A percentile compares a stretch with the other conserved stretches of the same genome.
phyloP scores from a whole-genome alignment of 2,113 vertebrate species.

The Ammodramus savannarum region DNA sequence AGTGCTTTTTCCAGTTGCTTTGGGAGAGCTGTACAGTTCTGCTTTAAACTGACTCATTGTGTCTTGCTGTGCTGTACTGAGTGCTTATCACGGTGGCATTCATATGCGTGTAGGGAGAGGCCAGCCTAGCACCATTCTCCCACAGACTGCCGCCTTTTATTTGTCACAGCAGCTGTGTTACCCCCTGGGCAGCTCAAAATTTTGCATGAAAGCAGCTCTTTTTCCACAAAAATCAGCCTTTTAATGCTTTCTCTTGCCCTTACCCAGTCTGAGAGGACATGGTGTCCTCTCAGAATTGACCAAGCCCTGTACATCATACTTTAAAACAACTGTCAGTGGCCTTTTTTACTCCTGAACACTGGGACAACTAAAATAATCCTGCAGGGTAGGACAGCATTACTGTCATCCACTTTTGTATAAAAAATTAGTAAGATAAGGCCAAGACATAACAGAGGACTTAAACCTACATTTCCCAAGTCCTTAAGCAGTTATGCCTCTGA shows the following conservation, averaged over 20 bases:
- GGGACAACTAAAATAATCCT: background rate
- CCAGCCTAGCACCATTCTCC: conserved; percentile 37
- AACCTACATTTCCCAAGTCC: background rate
- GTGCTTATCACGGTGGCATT: background rate
- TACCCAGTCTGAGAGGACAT: background rate
- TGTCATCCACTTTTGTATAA: background rate
- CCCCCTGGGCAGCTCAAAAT: background rate
- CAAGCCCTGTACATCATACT: background rate
- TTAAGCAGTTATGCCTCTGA: background rate
- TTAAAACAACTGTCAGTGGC: background rate
- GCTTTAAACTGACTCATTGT: background rate
- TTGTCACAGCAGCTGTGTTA: background rate
- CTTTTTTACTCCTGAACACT: background rate
- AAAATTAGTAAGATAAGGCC: background rate
- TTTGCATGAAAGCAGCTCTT: conserved; percentile 25
- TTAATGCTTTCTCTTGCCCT: background rate
- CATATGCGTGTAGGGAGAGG: background rate
- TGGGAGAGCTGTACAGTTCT: background rate
- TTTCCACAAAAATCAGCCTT: background rate
- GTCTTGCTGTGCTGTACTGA: background rate
- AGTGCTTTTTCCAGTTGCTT: background rate
- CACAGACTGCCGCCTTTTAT: background rate
- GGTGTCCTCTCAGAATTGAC: background rate
- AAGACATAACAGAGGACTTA: background rate
- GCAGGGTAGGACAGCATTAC: background rate